Evolutionary conservation across 2,797 vertebrate genomes (phyloP).

Genomic region (Coregonus ussuriensis): DNA sequence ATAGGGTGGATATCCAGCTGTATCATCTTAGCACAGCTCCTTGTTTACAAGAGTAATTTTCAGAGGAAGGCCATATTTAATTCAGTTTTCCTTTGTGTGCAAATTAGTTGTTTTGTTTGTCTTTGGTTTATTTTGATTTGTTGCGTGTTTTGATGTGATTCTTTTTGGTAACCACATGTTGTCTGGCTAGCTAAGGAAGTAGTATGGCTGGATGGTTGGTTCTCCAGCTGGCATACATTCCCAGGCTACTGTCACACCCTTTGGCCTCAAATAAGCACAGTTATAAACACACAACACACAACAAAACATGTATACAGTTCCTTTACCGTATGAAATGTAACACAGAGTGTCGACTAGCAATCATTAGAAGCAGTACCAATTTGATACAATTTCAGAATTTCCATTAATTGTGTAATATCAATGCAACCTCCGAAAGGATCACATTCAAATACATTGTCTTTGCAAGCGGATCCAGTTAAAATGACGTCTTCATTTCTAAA

Average conservation of each 20-base stretch:
- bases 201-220: conserved; percentile 45
- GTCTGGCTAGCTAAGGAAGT: conserved; percentile 39
- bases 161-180: conserved; percentile 40
- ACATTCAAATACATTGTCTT: background rate
- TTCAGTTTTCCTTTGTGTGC: conserved; percentile 65
- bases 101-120: conserved; percentile 71
- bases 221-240: conserved; percentile 66
- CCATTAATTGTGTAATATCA: background rate
- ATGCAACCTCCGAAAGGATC: background rate
- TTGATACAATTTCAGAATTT: background rate
- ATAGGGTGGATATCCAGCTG: conserved; percentile 71
- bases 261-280: conserved; percentile 62
- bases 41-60: conserved; percentile 69
- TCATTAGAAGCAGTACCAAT: background rate
- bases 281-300: background rate
- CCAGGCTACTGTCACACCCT: conserved; percentile 61
- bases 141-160: conserved; percentile 59
- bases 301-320: background rate
- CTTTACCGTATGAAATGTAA: background rate
- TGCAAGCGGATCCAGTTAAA: conserved; percentile 1
- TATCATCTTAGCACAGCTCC: conserved; percentile 69
- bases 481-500: conserved; percentile 1
- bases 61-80: conserved; percentile 46
- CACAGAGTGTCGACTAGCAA: background rate
- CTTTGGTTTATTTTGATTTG: conserved; percentile 65